Conservation (phyloP, 35 echinoderm and acorn worm genomes). For the Lytechinus pictus region DNA sequence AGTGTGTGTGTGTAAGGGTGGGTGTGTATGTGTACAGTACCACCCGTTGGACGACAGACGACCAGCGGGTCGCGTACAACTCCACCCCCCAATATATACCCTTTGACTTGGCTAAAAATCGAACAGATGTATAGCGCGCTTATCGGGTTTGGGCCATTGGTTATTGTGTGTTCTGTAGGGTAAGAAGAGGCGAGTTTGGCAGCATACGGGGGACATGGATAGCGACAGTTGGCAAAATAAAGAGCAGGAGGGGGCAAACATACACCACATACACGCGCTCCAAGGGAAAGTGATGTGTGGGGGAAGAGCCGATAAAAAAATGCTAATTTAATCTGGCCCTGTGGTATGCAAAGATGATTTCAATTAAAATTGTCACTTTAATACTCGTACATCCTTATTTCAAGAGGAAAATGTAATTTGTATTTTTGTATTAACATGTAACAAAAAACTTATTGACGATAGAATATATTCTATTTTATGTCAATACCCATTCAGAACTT, state of each 20-base stretch:
- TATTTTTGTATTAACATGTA: no score
- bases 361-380: no score
- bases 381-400: no score
- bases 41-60: slow-evolving; percentile 6
- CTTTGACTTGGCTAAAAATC: slow-evolving; percentile 32
- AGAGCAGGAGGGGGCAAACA: neutral
- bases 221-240: slow-evolving; percentile 45
- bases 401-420: no score
- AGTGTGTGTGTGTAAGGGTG: neutral
- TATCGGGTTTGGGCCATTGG: neutral
- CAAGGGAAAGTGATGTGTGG: neutral
- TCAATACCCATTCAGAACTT: no score
- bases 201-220: neutral
- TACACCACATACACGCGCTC: neutral
- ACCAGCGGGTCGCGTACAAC: neutral
- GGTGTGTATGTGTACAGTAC: neutral
- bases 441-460: no score
- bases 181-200: neutral
- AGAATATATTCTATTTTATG: no score
- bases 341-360: neutral
- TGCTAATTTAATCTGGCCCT: neutral
- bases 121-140: slow-evolving; percentile 31
- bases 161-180: neutral
- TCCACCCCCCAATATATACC: neutral
- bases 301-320: neutral